Conservation (phyloP, 2,888 invertebrate species). For the Nasonovia ribisnigri region DNA sequence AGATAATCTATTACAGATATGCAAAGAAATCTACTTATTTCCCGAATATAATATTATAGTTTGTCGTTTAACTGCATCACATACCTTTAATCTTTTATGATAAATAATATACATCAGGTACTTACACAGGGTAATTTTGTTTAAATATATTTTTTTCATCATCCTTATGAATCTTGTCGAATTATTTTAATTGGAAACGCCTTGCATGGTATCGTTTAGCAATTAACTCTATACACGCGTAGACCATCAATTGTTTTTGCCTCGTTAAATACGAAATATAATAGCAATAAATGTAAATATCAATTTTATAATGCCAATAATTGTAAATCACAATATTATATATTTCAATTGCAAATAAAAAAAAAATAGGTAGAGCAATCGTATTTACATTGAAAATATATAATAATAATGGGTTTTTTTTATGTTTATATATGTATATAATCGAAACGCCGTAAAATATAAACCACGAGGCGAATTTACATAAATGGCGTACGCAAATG, state of each 20-base stretch:
- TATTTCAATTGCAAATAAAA: neutral
- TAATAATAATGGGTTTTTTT: neutral
- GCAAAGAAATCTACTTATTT: neutral
- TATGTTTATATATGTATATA: constrained; percentile 3
- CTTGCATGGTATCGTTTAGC: neutral
- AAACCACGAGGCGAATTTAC: constrained; percentile 24
- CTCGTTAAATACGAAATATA: neutral
- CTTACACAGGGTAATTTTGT: neutral
- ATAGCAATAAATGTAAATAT: neutral
- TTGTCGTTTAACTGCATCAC: no score
- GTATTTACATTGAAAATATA: neutral
- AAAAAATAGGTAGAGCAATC: constrained; percentile 8
- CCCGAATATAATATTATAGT: neutral
- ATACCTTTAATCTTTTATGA: neutral
- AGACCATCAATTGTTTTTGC: neutral
- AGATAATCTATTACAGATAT: neutral
- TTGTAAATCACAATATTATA: neutral
- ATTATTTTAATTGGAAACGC: neutral
- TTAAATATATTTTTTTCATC: neutral
- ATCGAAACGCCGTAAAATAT: constrained; percentile 26
- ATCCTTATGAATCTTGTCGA: neutral
- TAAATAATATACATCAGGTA: neutral
- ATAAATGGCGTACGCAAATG: constrained; percentile 30
- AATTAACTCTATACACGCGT: neutral
- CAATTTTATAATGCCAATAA: neutral